Conservation (phyloP, 2,113 vertebrate species). For the Prinia subflava region DNA sequence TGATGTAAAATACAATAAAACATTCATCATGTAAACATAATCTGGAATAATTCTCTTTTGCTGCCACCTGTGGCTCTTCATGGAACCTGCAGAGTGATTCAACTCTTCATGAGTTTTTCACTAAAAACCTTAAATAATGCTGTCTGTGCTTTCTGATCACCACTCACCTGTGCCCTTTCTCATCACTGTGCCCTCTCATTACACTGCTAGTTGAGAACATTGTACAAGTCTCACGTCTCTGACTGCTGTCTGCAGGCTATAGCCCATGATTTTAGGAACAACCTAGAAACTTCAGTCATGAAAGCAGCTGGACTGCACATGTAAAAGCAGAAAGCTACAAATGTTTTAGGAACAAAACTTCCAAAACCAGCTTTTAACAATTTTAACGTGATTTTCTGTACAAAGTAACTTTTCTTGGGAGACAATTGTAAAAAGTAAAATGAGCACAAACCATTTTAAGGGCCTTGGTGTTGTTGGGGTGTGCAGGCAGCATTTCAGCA, state of each 20-base stretch:
- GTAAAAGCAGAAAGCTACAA: not conserved
- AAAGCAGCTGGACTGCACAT: rapidly evolving
- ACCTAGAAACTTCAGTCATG: not conserved
- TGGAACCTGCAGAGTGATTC: not conserved
- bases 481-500: rapidly evolving
- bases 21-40: not conserved
- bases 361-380: not conserved
- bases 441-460: not conserved
- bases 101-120: not conserved
- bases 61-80: not conserved
- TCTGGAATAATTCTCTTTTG: not conserved
- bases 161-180: not conserved
- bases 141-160: not conserved
- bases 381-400: not conserved
- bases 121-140: not conserved
- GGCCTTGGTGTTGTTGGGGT: not conserved
- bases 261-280: not conserved
- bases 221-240: not conserved
- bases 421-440: not conserved
- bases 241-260: not conserved
- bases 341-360: not conserved
- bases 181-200: rapidly evolving
- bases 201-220: not conserved
- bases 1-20: not conserved
- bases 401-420: not conserved